Base-by-base conservation (phyloP, 1,140 invertebrate species). In the Platyura marginata region DNA sequence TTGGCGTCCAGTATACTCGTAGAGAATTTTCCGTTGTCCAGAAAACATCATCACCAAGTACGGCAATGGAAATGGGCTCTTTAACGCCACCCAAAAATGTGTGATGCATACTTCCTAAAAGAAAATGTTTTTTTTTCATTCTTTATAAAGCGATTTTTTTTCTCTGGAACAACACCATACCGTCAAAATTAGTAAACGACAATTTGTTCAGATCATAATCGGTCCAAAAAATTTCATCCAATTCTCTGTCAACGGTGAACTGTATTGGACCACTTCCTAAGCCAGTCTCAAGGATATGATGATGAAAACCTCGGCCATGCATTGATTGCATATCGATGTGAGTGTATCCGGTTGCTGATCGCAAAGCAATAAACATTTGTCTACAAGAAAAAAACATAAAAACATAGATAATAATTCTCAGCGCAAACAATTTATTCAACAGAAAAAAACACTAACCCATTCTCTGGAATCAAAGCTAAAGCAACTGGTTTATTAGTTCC, bases 321-420 rank as follows among this genome's bases (percentile, higher is more conserved):
- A 78, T 70, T 4, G 63, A 51, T 41, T 73, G 52, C 18, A 71
- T 62, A 49, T 76, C 72, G 15, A 84, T 72, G 23, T 71, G 68
- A 15, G 65, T 64, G 8, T 59, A 52, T 2, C 63, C 44, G 0
- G 56, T 52, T 6, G 45, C 49, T 8, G 64, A 63, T 43, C 56
- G 49, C 11, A 79, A 63, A 0, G 74, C 71, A 0, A 83, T 66
- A 43, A 74, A 73, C 68, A 83, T 72, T n/a, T 68, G 51, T 11
- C 75, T 78, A 45, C 15, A 60, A 53, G 45, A 54, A 54, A 41
- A 47, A 45, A 33, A 25, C 40, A 44, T 29, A 46, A 40, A 47
- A 33, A 18, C 19, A 47, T 25, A 9, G n/a, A 20, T n/a, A n/a
- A n/a, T n/a, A n/a, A n/a, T n/a, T n/a, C n/a, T n/a, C n/a, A n/a